Percentiles rank a stretch among this genome's conserved stretches.
Conservation (phyloP, 2,797 vertebrate species). For the Hylomyscus alleni region DNA sequence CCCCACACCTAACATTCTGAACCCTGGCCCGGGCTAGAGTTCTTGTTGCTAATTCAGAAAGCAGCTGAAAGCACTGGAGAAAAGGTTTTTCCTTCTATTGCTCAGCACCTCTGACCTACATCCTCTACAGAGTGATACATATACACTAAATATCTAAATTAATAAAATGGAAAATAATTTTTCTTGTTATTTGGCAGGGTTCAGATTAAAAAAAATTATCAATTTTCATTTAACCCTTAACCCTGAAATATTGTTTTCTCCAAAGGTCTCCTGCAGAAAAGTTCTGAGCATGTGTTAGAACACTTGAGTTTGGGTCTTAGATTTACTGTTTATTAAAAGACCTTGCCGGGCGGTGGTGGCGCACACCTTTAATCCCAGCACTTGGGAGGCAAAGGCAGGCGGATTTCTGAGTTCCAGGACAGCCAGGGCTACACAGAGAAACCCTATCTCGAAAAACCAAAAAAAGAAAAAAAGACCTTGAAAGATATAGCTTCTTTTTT, state of each 20-base stretch:
- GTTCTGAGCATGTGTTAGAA: neutral
- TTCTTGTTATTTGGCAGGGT: slow-evolving; percentile 27
- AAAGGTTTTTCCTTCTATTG: neutral
- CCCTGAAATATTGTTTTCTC: neutral
- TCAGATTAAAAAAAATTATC: neutral
- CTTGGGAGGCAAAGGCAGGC: no score
- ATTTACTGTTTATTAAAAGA: slow-evolving; percentile 1
- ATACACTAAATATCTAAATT: slow-evolving; percentile 4
- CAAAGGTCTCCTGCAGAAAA: neutral
- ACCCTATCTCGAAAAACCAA: no score
- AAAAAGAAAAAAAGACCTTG: no score
- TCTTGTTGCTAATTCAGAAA: neutral
- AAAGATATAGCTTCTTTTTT: neutral
- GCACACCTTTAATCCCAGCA: no score
- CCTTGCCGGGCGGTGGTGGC: neutral
- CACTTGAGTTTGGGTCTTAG: slow-evolving; percentile 16
- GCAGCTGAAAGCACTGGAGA: neutral
- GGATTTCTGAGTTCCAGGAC: no score
- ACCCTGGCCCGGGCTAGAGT: neutral
- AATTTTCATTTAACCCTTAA: slow-evolving; percentile 4
- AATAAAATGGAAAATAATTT: neutral
- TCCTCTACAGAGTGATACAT: neutral
- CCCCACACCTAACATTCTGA: neutral
- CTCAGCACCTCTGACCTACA: neutral
- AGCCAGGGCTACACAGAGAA: no score